A percentile compares a stretch with the other conserved stretches of the same genome.
phyloP scores from a whole-genome alignment of 2,113 vertebrate species.

The Albula glossodonta region DNA sequence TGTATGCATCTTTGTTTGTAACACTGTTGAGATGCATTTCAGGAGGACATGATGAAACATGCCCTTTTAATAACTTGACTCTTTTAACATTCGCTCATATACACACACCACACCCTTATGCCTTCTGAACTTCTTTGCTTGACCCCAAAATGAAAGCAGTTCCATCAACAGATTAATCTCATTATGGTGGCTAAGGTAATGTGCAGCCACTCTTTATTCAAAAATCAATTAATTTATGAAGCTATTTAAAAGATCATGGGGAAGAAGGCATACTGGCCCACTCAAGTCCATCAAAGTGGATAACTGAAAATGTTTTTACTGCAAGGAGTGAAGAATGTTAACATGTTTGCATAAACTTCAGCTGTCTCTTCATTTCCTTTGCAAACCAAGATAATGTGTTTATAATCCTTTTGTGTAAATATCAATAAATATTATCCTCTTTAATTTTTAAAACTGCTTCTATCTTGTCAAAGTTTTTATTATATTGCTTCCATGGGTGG shows the following conservation, averaged over 20 bases:
- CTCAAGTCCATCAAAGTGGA: not conserved
- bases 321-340: not conserved
- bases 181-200: not conserved
- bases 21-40: not conserved
- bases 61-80: not conserved
- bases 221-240: not conserved
- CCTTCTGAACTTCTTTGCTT: not conserved
- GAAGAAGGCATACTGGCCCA: not conserved
- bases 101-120: not conserved
- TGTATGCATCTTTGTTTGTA: conserved; percentile 1
- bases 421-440: conserved; percentile 25
- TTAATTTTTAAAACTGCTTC: not conserved
- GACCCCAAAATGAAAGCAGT: not conserved
- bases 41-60: not conserved
- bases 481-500: too few relatives aligned
- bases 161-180: not conserved
- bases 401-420: conserved; percentile 20
- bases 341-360: not conserved
- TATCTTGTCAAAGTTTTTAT: not conserved
- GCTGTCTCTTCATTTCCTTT: not conserved
- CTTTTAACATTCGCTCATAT: not conserved
- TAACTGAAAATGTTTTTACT: too few relatives aligned
- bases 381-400: not conserved
- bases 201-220: not conserved
- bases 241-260: not conserved